Base-by-base conservation (phyloP, 2,113 vertebrate genomes). In the Perognathus longimembris region DNA sequence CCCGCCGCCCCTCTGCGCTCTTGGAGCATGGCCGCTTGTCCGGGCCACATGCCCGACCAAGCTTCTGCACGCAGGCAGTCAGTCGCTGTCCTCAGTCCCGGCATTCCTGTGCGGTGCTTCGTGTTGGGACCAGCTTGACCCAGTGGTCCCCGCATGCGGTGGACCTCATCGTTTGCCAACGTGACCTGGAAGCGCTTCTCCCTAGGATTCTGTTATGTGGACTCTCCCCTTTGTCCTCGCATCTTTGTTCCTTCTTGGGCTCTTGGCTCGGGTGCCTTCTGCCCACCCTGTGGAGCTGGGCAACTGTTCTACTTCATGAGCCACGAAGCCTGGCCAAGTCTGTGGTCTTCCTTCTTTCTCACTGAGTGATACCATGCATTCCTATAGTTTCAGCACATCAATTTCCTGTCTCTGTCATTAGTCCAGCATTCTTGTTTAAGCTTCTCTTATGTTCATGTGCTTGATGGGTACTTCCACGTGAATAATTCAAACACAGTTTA, bases 391-490 rank as follows among this genome's bases (percentile, higher is more conserved):
- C 54, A 64, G 15, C 71, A 45, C 34, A 77, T 81, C 81, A 73
- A 4, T 88, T 95, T 93, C 79, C 63, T 77, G 74, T 87, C 36
- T 92, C 40, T 87, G 14, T 54, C 50, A 8, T 74, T 17, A 64
- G 57, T 59, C 36, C n/a, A 63, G 30, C 45, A 78, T 89, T 91
- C 50, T 85, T 45, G 36, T 42, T 85, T 88, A n/a, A 64, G 22
- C 73, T 87, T 87, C 57, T 54, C 50, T 15, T 73, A 18, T 85
- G 32, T 71, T 70, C 42, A 57, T 73, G 64, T 76, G 10, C 14
- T 69, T 77, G 4, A 28, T 54, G 26, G 42, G 1, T 59, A 32
- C 74, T 86, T 93, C 38, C n/a, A 42, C n/a, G 45, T 78, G 22
- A 63, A 24, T 67, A 40, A 78, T 70, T 63, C 64, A 81, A 82